Evolutionary conservation across 2,888 invertebrate species (phyloP), one percentile per base, ranked within the genome.

Genomic region (Heliconius aoede): DNA sequence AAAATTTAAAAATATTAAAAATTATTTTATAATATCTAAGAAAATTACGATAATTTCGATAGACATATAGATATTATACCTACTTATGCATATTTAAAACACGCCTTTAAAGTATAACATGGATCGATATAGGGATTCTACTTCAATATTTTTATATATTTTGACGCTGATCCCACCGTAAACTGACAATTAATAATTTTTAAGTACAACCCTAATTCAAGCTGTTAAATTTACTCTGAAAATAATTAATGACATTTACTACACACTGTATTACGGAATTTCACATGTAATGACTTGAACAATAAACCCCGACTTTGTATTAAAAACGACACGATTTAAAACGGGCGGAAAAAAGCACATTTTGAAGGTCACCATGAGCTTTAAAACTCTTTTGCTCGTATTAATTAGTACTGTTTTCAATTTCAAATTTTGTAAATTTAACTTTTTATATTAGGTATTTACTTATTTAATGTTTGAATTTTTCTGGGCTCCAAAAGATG

Each of bases 161-260:
- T 65, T 36, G 32, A n/a, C n/a, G 32, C 64, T 2, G 15, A 24
- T n/a, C 11, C 7, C 24, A 64, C 36, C 15, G n/a, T 36, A n/a
- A 36, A 36, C 13, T 5, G 8, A n/a, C n/a, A n/a, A n/a, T n/a
- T n/a, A n/a, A n/a, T n/a, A 36, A 26, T 36, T 36, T 32, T 65
- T 13, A 65, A 24, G 36, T 40, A 8, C 65, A n/a, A 36, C 36
- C 15, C 24, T 65, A 26, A 15, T 36, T 36, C 15, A 40, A 65
- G 15, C 36, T 40, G 36, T 24, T 65, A 15, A 40, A 65, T 65
- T 7, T 65, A 26, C 36, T 26, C 9, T 65, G 65, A 65, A 65
- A 65, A 65, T 65, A 36, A 65, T 65, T 65, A 40, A 40, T 40
- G 15, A 36, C 65, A 40, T 26, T 36, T 65, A 24, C 15, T 15